These are phyloP conservation scores for Athalia rosae DNA, from an alignment of 2,888 invertebrate species.

Conservation along the genomic window DNA sequence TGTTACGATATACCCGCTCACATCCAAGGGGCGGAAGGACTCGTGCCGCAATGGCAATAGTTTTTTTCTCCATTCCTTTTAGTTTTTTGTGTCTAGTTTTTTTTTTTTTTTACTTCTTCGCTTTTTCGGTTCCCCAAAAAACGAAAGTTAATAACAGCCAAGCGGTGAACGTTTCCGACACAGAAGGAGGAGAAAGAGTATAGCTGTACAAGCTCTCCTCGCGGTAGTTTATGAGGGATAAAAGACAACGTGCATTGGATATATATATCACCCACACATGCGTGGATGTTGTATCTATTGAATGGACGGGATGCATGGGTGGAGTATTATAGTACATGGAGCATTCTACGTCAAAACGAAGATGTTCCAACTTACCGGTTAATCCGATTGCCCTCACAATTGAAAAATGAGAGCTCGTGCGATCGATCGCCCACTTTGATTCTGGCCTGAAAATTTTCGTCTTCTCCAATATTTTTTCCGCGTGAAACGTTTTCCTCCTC, in stretches of 20 bases:
- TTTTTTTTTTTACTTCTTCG: background rate
- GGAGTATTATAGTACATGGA: too few relatives aligned
- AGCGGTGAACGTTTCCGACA: constrained; percentile 9
- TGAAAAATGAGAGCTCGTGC: too few relatives aligned
- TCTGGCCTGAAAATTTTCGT: too few relatives aligned
- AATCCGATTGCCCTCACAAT: too few relatives aligned
- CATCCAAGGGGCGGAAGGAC: background rate
- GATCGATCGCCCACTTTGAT: too few relatives aligned
- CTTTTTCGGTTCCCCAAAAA: background rate
- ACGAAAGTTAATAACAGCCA: constrained; percentile 6
- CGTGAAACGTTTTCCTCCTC: background rate
- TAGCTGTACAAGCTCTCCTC: background rate
- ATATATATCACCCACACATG: too few relatives aligned
- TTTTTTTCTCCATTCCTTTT: background rate
- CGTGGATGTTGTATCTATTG: constrained; percentile 5
- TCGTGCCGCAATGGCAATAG: constrained; percentile 25
- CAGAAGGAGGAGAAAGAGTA: background rate
- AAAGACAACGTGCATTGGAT: too few relatives aligned
- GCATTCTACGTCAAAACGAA: too few relatives aligned
- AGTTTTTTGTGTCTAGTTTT: too few relatives aligned
- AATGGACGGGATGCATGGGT: too few relatives aligned
- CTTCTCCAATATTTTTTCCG: too few relatives aligned
- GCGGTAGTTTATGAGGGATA: constrained; percentile 1
- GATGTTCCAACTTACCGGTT: too few relatives aligned
- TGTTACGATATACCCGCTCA: background rate